Percentiles rank a stretch among this genome's conserved stretches.
phyloP scores from a whole-genome alignment of 2,113 vertebrate genomes.

The Heloderma charlesbogerti region DNA sequence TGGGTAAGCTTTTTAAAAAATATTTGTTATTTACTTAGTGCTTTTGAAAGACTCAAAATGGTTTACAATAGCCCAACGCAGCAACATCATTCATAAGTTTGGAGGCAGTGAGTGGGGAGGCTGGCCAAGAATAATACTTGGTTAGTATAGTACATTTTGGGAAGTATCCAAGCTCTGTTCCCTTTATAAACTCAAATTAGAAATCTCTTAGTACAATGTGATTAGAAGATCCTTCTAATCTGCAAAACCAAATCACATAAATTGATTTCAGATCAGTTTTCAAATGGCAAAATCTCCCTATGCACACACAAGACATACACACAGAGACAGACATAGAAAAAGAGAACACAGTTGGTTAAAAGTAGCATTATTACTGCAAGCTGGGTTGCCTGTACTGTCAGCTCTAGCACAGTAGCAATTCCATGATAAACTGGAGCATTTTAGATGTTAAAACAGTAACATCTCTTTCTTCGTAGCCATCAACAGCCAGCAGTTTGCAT shows the following conservation, averaged over 20 bases:
- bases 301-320: neutral
- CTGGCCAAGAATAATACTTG: neutral
- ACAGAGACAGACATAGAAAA: neutral
- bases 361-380: neutral
- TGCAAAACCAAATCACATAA: conserved; percentile 68
- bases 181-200: conserved; percentile 44
- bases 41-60: conserved; percentile 45
- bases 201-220: conserved; percentile 48
- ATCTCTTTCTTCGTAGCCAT: neutral
- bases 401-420: neutral
- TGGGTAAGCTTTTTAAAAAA: conserved; percentile 53
- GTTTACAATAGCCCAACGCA: conserved; percentile 4
- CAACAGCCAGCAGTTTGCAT: rapidly evolving
- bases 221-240: conserved; percentile 67
- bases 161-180: conserved; percentile 27
- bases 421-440: neutral
- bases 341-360: conserved; percentile 12
- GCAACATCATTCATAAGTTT: neutral
- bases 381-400: neutral
- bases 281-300: neutral
- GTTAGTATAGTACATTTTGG: neutral
- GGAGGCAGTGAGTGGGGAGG: neutral
- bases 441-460: neutral
- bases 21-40: conserved; percentile 46
- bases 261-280: conserved; percentile 65